Percentiles rank a stretch among this genome's conserved stretches.
phyloP scores from a whole-genome alignment of 2,888 invertebrate species.

The Netelia virgata region DNA sequence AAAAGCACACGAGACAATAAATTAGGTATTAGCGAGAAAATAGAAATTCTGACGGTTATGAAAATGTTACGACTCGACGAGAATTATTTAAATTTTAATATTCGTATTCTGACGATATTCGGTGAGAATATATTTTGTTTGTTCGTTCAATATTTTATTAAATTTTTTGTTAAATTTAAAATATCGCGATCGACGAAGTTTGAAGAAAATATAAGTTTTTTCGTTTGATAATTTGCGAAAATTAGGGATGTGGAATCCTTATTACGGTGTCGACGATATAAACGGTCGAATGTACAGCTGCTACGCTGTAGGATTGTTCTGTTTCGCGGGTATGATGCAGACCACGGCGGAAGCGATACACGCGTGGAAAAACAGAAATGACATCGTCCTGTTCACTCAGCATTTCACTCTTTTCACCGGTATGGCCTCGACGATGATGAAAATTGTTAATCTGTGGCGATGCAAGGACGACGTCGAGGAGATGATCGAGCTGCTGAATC shows the following conservation, averaged over 20 bases:
- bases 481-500: slow-evolving; percentile 56
- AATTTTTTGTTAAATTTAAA: neutral
- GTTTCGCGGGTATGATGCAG: slow-evolving; percentile 58
- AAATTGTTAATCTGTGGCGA: slow-evolving; percentile 58
- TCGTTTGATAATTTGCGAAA: neutral
- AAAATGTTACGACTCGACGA: slow-evolving; percentile 36
- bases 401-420: slow-evolving; percentile 57
- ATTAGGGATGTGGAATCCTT: slow-evolving; percentile 64
- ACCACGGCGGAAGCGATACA: slow-evolving; percentile 40
- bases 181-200: neutral
- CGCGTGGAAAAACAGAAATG: slow-evolving; percentile 53
- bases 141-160: too few species aligned
- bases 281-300: slow-evolving; percentile 36
- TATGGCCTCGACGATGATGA: slow-evolving; percentile 58
- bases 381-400: slow-evolving; percentile 53
- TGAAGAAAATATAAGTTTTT: slow-evolving; percentile 2
- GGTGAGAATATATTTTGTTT: slow-evolving; percentile 40
- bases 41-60: neutral
- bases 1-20: neutral
- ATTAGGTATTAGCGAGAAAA: neutral
- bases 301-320: slow-evolving; percentile 57
- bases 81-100: slow-evolving; percentile 59
- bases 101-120: slow-evolving; percentile 45
- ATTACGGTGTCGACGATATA: neutral
- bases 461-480: slow-evolving; percentile 37